Evolutionary conservation across 2,888 invertebrate genomes (phyloP).

Genomic region (Eutolmus rufibarbis): DNA sequence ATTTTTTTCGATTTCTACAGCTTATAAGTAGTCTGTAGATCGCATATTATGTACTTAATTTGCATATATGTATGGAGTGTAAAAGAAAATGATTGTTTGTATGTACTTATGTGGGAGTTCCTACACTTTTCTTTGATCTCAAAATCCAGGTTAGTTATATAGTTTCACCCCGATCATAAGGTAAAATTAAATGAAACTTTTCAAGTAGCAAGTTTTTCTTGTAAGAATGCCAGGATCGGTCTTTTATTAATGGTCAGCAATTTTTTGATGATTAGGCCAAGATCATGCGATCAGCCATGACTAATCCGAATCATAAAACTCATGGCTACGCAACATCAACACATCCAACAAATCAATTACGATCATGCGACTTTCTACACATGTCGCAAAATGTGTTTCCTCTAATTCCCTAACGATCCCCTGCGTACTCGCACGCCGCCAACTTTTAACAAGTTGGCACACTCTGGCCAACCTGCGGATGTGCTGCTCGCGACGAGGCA

Average conservation of each 20-base stretch:
- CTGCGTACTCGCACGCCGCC: constrained; percentile 32
- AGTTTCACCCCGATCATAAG: too few relatives aligned
- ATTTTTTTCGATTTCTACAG: too few relatives aligned
- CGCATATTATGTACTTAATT: too few relatives aligned
- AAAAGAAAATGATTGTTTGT: too few relatives aligned
- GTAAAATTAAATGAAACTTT: too few relatives aligned
- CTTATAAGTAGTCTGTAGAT: too few relatives aligned
- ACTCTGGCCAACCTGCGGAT: neutral
- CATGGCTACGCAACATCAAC: neutral
- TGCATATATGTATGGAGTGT: too few relatives aligned
- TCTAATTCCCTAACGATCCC: constrained; percentile 23
- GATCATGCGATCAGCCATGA: neutral
- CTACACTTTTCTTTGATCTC: too few relatives aligned
- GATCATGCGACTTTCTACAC: constrained; percentile 25
- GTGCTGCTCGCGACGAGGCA: neutral
- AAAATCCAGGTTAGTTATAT: too few relatives aligned
- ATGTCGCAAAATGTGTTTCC: constrained; percentile 37
- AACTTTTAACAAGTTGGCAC: constrained; percentile 8
- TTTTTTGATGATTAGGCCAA: neutral
- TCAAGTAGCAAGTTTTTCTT: too few relatives aligned
- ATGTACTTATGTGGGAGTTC: too few relatives aligned
- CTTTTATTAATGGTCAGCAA: neutral
- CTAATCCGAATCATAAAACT: neutral
- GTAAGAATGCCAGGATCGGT: too few relatives aligned
- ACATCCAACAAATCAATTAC: constrained; percentile 41